phyloP scores from a whole-genome alignment of 1,140 invertebrate genomes.

The Hermatobates lingyangjiaoensis region DNA sequence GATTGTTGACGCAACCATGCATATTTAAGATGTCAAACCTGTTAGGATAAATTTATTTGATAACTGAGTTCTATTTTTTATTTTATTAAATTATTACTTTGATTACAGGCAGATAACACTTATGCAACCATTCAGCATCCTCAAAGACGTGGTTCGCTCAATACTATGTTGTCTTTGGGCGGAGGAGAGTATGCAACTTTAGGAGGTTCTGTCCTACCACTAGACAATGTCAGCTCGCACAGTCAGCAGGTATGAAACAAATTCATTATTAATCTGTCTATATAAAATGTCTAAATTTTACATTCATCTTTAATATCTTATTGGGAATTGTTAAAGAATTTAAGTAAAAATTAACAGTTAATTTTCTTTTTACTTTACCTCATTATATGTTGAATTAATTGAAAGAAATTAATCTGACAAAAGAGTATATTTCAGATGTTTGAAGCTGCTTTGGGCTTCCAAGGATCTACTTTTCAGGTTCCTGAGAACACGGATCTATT shows the following conservation, averaged over 20 bases:
- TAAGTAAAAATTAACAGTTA: background rate
- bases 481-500: conserved; percentile 20
- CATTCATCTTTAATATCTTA: background rate
- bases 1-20: too few relatives aligned
- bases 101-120: conserved; percentile 45
- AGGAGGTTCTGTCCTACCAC: conserved; percentile 27
- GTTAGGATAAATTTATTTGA: background rate
- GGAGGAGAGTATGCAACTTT: conserved; percentile 52
- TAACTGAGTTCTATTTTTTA: background rate
- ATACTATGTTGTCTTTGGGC: conserved; percentile 22
- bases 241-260: conserved; percentile 20
- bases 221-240: conserved; percentile 24
- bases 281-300: too few relatives aligned
- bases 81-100: conserved; percentile 3
- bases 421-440: conserved; percentile 41
- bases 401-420: conserved; percentile 15
- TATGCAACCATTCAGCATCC: conserved; percentile 72
- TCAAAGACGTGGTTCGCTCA: conserved; percentile 26
- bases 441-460: conserved; percentile 41
- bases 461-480: conserved; percentile 51
- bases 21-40: too few relatives aligned
- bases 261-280: too few relatives aligned
- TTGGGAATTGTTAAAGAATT: background rate
- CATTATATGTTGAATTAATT: too few relatives aligned
- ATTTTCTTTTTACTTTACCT: too few relatives aligned